Base-by-base conservation (phyloP, 2,113 vertebrate species). In the Gambusia holbrooki region DNA sequence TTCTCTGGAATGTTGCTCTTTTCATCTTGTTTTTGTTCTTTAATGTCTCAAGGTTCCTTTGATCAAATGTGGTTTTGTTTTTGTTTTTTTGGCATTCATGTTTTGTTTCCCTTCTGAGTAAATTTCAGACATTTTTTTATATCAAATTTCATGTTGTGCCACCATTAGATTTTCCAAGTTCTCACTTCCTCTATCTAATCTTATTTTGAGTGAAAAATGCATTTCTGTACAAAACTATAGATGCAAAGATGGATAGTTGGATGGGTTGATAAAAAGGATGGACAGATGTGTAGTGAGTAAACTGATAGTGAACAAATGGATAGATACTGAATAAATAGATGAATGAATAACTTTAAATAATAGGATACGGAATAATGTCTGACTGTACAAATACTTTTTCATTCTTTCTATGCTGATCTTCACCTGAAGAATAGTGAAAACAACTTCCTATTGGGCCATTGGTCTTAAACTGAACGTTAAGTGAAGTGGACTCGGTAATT, bases 401-500 rank as follows among this genome's bases (percentile, higher is more conserved):
- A 19, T 48, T 48, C 17, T 48, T 48, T 48, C 17, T 1, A 48
- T 7, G 5, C 17, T 48, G 15, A 48, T 48, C 45, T 19, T 48
- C 17, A 48, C 45, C 14, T 19, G 14, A 15, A 54, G 22, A 54
- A 54, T 54, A 22, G 22, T 54, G 17, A 7, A 54, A 54, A 54
- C 22, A 54, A 45, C 42, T 45, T 45, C 42, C 48, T 40, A 28
- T 3, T 22, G 35, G 40, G 42, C 35, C 60, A 48, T 13, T 10
- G 48, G 30, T 29, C n/a, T 58, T 9, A 8, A 29, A 30, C 48
- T 48, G 54, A 61, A 28, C 12, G 58, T 66, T 66, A 33, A 83
- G 69, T 63, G 29, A 25, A 58, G 54, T 62, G 30, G 13, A 77
- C 66, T 37, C 58, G 62, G 67, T 75, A 81, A 83, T 76, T 81